Evolutionary conservation across 2,888 invertebrate species (phyloP), one percentile per base, ranked within the genome.

Genomic region (Dryadula phaetusa): DNA sequence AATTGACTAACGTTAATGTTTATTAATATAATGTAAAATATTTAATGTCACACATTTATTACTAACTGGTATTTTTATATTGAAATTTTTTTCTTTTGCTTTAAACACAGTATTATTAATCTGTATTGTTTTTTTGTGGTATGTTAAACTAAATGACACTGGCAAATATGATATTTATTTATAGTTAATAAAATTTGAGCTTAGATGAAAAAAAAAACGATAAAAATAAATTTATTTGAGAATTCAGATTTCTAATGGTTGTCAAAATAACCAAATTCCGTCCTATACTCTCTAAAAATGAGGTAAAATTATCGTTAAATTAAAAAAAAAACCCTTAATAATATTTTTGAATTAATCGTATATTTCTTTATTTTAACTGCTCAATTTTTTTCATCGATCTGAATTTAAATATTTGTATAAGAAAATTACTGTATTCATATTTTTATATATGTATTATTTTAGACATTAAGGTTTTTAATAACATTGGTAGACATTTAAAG

Each of bases 311-410:
- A 12, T 66, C 32, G 25, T 46, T 14, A 37, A 12, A 12, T 28
- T 44, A 20, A 12, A 22, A 52, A 53, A 32, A 64, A 63, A 42
- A 62, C 44, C 40, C 62, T 62, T 42, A 62, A 18, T 16, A 22
- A 60, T 37, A 34, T 6, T 20, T 25, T 52, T 2, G 14, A 22
- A 28, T 5, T n/a, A 14, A 52, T 20, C 16, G 34, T 34, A 12
- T 18, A 20, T 10, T 54, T 56, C 14, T 20, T n/a, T 58, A 14
- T 18, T 46, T 37, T 16, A 7, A 44, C 64, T 66, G 66, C 70
- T 69, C 64, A 69, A 68, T 62, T 70, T 66, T 64, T 56, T 46
- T 56, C 62, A 63, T 63, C 66, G 63, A 66, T 68, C 44, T 56
- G 12, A 62, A n/a, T n/a, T n/a, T n/a, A n/a, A n/a, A n/a, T 37